These are phyloP conservation scores for Neria commutata DNA, from an alignment of 2,888 invertebrate species.

Conservation along the genomic window DNA sequence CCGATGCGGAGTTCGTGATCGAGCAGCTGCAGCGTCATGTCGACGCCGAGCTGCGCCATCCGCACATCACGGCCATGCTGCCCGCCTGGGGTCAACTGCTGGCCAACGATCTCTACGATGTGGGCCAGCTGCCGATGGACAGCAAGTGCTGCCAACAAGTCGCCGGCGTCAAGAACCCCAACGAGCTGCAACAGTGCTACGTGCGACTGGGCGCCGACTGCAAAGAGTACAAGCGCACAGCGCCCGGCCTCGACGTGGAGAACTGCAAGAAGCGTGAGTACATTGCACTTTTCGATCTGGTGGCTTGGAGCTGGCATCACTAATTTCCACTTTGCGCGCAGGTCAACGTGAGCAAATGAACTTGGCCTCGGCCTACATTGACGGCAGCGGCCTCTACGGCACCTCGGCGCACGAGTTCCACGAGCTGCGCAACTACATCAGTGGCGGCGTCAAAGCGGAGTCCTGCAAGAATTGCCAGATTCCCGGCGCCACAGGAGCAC, in stretches of 20 bases:
- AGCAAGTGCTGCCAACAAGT: slow-evolving; percentile 48
- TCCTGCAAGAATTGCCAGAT: slow-evolving; percentile 72
- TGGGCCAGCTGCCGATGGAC: slow-evolving; percentile 67
- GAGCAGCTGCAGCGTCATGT: slow-evolving; percentile 67
- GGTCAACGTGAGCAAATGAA: slow-evolving; percentile 84
- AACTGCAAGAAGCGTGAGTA: slow-evolving; percentile 69
- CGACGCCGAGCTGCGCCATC: slow-evolving; percentile 66
- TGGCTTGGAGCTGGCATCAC: not conserved
- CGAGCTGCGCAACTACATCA: slow-evolving; percentile 72
- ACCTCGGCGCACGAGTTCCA: slow-evolving; percentile 72
- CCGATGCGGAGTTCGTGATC: slow-evolving; percentile 68
- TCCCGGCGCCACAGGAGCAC: slow-evolving; percentile 71
- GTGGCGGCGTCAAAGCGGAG: slow-evolving; percentile 72
- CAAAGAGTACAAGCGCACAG: slow-evolving; percentile 73
- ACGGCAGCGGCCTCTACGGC: slow-evolving; percentile 84
- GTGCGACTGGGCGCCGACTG: slow-evolving; percentile 63
- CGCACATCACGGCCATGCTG: slow-evolving; percentile 77
- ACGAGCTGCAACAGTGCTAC: slow-evolving; percentile 67
- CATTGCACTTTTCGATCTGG: not conserved
- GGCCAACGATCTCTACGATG: slow-evolving; percentile 73
- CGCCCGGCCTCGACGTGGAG: slow-evolving; percentile 70
- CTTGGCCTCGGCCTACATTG: slow-evolving; percentile 80
- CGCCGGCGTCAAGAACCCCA: slow-evolving; percentile 44
- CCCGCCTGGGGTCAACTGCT: slow-evolving; percentile 82
- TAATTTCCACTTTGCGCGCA: slow-evolving; percentile 46